Percentiles rank a stretch among this genome's conserved stretches.
phyloP scores from a whole-genome alignment of 2,113 vertebrate species.

The Dryoscopus gambensis region DNA sequence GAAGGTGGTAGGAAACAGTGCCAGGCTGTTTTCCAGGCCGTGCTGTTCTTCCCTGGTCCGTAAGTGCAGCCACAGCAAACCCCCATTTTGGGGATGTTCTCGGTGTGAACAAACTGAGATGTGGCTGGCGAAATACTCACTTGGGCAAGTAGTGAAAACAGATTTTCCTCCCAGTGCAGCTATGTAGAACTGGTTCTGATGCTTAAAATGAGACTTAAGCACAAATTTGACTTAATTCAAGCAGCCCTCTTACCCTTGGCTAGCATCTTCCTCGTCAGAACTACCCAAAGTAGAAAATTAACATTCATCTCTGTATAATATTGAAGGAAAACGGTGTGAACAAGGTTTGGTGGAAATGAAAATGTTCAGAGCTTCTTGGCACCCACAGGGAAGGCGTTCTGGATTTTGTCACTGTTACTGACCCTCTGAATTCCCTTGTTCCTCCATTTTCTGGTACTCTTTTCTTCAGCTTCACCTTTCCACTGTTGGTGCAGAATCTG shows the following conservation, averaged over 20 bases:
- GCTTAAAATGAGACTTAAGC: not conserved
- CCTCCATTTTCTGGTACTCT: not conserved
- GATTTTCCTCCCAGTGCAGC: not conserved
- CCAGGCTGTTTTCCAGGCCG: not conserved
- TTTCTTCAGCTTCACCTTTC: not conserved
- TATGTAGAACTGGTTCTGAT: not conserved
- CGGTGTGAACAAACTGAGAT: not conserved
- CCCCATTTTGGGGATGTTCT: not conserved
- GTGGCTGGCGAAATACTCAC: not conserved
- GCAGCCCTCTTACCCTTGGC: not conserved
- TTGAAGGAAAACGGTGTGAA: not conserved
- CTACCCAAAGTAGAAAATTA: not conserved
- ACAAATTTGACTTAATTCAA: not conserved
- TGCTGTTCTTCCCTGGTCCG: fast-evolving
- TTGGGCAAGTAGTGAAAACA: not conserved
- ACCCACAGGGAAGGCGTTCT: not conserved
- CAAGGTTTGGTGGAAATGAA: not conserved
- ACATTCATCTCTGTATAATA: not conserved
- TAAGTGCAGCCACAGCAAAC: not conserved
- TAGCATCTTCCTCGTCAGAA: not conserved
- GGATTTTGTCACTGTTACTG: not conserved
- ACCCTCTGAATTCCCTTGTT: not conserved
- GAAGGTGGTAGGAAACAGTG: not conserved
- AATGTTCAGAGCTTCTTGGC: not conserved
- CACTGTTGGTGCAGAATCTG: not conserved